Evolutionary conservation across 2,888 invertebrate species (phyloP).

Genomic region (Cetonia aurata): DNA sequence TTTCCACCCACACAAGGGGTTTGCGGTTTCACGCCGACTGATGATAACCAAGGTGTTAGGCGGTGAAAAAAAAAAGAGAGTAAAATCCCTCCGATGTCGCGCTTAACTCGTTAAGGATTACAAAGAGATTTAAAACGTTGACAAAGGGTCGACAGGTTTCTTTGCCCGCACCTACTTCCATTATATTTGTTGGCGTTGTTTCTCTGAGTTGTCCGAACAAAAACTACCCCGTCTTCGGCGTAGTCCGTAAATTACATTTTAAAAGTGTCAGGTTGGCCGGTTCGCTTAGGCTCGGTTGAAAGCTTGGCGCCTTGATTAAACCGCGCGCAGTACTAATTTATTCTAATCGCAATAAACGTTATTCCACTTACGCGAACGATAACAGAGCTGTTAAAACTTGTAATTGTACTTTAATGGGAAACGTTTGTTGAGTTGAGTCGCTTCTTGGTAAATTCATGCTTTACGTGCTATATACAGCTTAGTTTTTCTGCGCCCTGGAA

Average conservation of each 20-base stretch:
- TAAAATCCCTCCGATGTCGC: slow-evolving; percentile 13
- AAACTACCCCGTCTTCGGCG: neutral
- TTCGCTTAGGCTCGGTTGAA: neutral
- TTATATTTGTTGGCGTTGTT: slow-evolving; percentile 21
- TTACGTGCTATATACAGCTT: no score
- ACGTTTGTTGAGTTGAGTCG: neutral
- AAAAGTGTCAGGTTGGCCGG: slow-evolving; percentile 2
- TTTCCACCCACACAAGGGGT: neutral
- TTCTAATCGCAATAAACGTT: slow-evolving; percentile 17
- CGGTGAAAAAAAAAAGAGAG: slow-evolving; percentile 9
- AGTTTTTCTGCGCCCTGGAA: no score
- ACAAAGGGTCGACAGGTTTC: slow-evolving; percentile 36
- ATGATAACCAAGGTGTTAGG: slow-evolving; percentile 13
- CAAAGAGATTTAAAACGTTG: slow-evolving; percentile 37
- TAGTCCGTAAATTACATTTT: slow-evolving; percentile 13
- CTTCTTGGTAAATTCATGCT: no score
- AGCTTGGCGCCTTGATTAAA: neutral
- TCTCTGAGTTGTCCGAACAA: neutral
- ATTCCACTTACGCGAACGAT: slow-evolving; percentile 6
- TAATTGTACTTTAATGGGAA: slow-evolving; percentile 15
- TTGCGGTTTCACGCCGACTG: neutral
- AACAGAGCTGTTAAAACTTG: slow-evolving; percentile 20
- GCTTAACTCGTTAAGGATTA: slow-evolving; percentile 36
- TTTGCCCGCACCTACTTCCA: neutral
- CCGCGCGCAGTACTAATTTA: slow-evolving; percentile 9